phyloP scores from a whole-genome alignment of 2,797 vertebrate species.

The Limosa lapponica region DNA sequence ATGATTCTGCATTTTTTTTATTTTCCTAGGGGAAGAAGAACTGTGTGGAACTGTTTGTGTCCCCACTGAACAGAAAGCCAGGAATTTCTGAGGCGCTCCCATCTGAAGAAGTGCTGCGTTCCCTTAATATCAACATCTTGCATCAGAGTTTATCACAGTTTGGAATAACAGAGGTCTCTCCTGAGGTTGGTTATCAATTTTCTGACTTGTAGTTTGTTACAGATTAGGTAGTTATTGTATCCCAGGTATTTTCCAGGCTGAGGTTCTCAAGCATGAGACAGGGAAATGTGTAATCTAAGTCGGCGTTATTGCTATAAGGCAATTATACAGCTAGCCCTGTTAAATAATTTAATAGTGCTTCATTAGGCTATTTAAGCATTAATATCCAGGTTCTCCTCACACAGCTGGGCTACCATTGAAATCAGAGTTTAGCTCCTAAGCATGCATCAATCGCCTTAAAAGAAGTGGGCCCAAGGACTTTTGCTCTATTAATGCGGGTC shows the following conservation, averaged over 20 bases:
- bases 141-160: slow-evolving; percentile 89
- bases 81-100: slow-evolving; percentile 83
- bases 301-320: not conserved
- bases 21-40: slow-evolving; percentile 87
- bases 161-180: slow-evolving; percentile 89
- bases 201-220: not conserved
- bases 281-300: not conserved
- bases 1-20: not conserved
- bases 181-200: slow-evolving; percentile 83
- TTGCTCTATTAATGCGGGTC: fast-evolving
- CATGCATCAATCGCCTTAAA: not conserved
- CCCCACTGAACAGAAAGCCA: slow-evolving; percentile 81
- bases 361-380: not conserved
- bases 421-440: not conserved
- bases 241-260: not conserved
- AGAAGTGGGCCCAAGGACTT: not conserved
- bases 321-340: not conserved
- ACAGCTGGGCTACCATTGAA: not conserved
- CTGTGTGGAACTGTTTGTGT: slow-evolving; percentile 91
- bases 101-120: slow-evolving; percentile 89
- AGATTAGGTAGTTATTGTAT: not conserved
- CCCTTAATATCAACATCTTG: slow-evolving; percentile 88
- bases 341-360: not conserved
- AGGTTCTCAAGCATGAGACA: not conserved
- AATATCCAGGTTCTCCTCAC: not conserved